Conservation (phyloP, 64 coral and sea anemone species). For the Orbicella faveolata region DNA sequence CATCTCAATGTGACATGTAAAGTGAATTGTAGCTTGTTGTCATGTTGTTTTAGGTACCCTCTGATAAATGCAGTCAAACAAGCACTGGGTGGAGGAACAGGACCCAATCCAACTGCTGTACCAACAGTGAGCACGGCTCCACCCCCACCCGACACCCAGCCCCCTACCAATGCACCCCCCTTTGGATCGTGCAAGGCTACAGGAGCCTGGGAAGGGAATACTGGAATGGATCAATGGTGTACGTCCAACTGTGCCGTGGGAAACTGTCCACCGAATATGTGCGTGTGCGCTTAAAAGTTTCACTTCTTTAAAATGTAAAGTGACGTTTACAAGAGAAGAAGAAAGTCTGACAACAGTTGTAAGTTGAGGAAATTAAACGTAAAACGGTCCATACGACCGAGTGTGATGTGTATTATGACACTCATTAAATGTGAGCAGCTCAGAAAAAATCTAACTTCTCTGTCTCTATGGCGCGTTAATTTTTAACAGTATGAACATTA, state of each 20-base stretch:
- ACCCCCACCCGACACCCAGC: not conserved
- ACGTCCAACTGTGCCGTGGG: conserved; percentile 48
- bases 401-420: too few relatives aligned
- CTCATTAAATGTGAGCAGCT: too few relatives aligned
- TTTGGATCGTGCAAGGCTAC: conserved; percentile 20
- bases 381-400: too few relatives aligned
- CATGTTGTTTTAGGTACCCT: conserved; percentile 34
- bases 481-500: too few relatives aligned
- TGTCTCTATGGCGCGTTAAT: too few relatives aligned
- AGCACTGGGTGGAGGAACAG: not conserved
- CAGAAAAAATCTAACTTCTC: too few relatives aligned
- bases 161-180: not conserved
- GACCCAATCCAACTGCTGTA: not conserved
- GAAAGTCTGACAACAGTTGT: not conserved
- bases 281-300: conserved; percentile 33
- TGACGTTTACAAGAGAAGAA: not conserved
- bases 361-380: not conserved
- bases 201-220: conserved; percentile 6
- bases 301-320: too few relatives aligned
- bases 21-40: too few relatives aligned
- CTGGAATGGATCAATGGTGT: conserved; percentile 70
- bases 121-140: not conserved
- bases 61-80: conserved; percentile 69
- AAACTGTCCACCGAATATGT: conserved; percentile 55
- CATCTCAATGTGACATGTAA: too few relatives aligned